Conservation (phyloP, 2,113 vertebrate species). For the Lutjanus erythropterus region DNA sequence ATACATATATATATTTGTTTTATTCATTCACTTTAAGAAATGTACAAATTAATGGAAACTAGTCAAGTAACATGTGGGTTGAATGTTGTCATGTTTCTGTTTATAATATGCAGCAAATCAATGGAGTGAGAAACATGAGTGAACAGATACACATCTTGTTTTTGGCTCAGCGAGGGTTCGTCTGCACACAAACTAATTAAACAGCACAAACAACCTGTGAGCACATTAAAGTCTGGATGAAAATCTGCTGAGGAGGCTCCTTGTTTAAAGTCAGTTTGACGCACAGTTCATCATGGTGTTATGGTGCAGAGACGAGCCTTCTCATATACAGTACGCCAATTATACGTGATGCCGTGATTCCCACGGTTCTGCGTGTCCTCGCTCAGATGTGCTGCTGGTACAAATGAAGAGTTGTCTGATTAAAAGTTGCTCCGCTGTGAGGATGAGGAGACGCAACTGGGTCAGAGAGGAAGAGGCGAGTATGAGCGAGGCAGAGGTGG, state of each 20-base stretch:
- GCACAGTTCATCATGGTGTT: neutral
- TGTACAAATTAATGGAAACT: neutral
- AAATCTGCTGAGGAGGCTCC: neutral
- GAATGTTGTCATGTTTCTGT: neutral
- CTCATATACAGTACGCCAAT: neutral
- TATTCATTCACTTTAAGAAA: too few species aligned
- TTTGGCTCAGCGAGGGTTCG: neutral
- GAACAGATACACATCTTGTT: neutral
- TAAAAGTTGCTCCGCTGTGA: conserved; percentile 36
- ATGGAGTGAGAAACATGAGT: neutral
- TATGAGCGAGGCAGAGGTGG: neutral
- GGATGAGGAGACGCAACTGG: conserved; percentile 37
- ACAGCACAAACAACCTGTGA: neutral
- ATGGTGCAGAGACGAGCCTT: neutral
- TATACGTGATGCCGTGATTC: neutral
- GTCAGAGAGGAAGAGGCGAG: conserved; percentile 17
- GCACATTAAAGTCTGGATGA: neutral
- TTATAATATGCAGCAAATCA: neutral
- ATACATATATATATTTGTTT: too few species aligned
- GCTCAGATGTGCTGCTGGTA: neutral
- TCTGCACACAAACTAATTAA: neutral
- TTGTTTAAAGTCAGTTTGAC: neutral
- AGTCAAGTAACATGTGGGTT: neutral
- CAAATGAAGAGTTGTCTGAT: conserved; percentile 30
- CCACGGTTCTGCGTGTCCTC: neutral